Percentiles rank a stretch among this genome's conserved stretches.
These are phyloP conservation scores for Centropus unirufus DNA, from an alignment of 2,113 vertebrate genomes.

Conservation along the genomic window DNA sequence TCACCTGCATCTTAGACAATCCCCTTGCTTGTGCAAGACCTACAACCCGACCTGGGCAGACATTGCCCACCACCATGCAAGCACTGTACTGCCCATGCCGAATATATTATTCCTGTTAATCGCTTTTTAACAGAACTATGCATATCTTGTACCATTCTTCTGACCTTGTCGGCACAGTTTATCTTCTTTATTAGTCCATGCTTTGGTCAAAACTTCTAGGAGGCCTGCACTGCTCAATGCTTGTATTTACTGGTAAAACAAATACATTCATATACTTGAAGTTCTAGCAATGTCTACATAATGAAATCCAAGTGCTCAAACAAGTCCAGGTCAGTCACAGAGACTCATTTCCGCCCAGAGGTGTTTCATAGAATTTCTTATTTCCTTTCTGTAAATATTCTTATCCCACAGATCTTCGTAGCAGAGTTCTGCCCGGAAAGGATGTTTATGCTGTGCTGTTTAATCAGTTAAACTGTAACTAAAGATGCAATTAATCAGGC, in stretches of 20 bases:
- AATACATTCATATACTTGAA: neutral
- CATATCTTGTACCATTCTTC: neutral
- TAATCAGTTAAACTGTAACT: neutral
- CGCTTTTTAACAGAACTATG: neutral
- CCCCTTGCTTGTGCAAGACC: neutral
- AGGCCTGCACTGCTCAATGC: neutral
- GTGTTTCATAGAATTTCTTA: neutral
- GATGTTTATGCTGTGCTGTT: neutral
- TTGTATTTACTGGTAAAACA: neutral
- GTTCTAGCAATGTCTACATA: neutral
- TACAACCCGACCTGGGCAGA: neutral
- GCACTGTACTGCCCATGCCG: neutral
- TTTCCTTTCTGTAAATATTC: neutral
- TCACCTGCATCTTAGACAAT: neutral
- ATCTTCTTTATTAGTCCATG: neutral
- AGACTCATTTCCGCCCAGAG: neutral
- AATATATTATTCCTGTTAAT: neutral
- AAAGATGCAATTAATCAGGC: neutral
- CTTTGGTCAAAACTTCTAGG: neutral
- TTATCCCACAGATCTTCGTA: neutral
- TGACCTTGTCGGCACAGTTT: neutral
- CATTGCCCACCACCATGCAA: neutral
- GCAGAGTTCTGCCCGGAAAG: neutral
- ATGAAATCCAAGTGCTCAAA: neutral
- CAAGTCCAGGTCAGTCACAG: neutral